These are phyloP conservation scores for Trachurus trachurus DNA, from an alignment of 2,797 vertebrate species.

Conservation along the genomic window DNA sequence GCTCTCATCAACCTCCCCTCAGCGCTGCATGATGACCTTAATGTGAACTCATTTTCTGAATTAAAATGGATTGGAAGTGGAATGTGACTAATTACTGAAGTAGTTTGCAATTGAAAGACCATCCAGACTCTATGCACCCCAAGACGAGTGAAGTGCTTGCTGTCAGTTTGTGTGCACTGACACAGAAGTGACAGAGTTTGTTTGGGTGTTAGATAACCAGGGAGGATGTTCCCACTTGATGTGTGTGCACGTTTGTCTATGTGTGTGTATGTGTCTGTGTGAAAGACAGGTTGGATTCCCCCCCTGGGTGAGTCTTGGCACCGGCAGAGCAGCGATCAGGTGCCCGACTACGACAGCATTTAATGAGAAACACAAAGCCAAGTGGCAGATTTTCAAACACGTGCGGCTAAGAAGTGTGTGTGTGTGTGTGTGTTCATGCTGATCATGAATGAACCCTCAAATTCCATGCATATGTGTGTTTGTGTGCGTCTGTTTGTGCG, in stretches of 20 bases:
- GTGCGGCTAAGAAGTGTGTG: conserved; percentile 13
- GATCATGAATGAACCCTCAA: conserved; percentile 33
- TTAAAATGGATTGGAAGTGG: conserved; percentile 41
- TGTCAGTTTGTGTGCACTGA: conserved; percentile 42
- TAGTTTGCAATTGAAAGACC: conserved; percentile 39
- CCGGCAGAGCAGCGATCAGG: conserved; percentile 55
- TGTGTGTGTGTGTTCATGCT: not conserved
- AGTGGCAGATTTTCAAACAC: conserved; percentile 45
- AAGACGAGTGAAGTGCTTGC: conserved; percentile 12
- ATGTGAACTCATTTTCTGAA: conserved; percentile 63
- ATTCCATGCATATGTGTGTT: conserved; percentile 25
- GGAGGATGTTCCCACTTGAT: conserved; percentile 29
- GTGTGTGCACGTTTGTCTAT: conserved; percentile 12
- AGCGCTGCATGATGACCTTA: conserved; percentile 36
- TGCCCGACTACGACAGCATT: conserved; percentile 44
- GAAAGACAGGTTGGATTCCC: conserved; percentile 35
- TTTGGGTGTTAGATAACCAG: conserved; percentile 55
- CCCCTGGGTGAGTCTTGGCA: conserved; percentile 53
- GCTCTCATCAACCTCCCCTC: conserved; percentile 13
- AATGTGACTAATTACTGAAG: conserved; percentile 62
- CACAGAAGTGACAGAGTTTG: conserved; percentile 35
- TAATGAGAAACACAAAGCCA: conserved; percentile 64
- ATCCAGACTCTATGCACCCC: conserved; percentile 30
- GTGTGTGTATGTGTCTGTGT: not conserved
- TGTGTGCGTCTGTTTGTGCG: conserved; percentile 37